Conservation (phyloP, 2,888 invertebrate genomes). For the Beris morrisii region DNA sequence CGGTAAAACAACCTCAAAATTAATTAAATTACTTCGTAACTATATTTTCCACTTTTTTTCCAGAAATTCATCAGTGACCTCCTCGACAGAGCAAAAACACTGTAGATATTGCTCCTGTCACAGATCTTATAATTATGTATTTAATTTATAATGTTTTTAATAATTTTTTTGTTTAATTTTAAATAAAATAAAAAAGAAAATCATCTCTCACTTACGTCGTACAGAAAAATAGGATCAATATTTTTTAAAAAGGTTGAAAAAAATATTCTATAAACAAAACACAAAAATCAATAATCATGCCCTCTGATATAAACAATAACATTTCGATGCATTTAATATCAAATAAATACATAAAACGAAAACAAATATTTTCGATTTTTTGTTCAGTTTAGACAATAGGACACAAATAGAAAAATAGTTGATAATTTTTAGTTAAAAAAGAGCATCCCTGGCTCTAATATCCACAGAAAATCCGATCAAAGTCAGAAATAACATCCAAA, state of each 20-base stretch:
- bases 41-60: slow-evolving; percentile 53
- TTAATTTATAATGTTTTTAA: slow-evolving; percentile 27
- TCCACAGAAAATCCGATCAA: neutral
- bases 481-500: slow-evolving; percentile 24
- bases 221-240: too few relatives aligned
- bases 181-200: slow-evolving; percentile 4
- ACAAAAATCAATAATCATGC: too few relatives aligned
- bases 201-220: neutral
- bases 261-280: too few relatives aligned
- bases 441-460: neutral
- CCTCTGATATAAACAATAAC: neutral
- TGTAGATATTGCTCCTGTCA: slow-evolving; percentile 51
- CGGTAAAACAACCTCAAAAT: slow-evolving; percentile 62
- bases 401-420: neutral
- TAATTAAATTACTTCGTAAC: slow-evolving; percentile 13
- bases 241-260: too few relatives aligned
- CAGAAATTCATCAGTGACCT: slow-evolving; percentile 91
- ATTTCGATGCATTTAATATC: slow-evolving; percentile 3
- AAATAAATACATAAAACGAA: slow-evolving; percentile 3
- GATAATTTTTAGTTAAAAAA: neutral
- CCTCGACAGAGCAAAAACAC: slow-evolving; percentile 85
- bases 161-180: neutral
- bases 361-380: neutral
- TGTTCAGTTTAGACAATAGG: slow-evolving; percentile 1
- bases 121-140: slow-evolving; percentile 19